These are phyloP conservation scores for Camelus bactrianus DNA, from an alignment of 2,113 vertebrate species.

Conservation along the genomic window DNA sequence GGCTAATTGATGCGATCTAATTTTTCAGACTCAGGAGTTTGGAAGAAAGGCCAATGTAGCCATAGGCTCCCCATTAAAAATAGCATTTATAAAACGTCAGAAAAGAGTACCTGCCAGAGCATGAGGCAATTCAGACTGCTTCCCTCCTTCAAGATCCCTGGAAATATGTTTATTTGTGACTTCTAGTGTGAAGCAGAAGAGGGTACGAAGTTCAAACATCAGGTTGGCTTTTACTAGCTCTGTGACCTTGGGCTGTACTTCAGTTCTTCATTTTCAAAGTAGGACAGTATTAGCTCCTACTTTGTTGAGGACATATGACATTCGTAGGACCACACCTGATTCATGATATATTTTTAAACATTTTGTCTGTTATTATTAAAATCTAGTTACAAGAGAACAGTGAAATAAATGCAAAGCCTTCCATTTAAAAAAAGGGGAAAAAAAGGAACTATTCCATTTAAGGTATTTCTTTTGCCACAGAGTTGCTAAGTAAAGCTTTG, in stretches of 20 bases:
- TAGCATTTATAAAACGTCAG: not conserved
- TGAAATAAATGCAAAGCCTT: not conserved
- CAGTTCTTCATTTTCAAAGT: not conserved
- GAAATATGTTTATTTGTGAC: not conserved
- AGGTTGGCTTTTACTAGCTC: not conserved
- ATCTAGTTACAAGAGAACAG: not conserved
- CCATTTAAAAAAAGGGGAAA: not conserved
- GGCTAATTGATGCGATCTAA: not conserved
- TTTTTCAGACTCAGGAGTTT: slow-evolving; percentile 58
- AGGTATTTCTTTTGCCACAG: not conserved
- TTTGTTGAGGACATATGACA: not conserved
- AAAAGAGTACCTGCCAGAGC: not conserved
- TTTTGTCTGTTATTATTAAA: not conserved
- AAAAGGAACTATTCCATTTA: not conserved
- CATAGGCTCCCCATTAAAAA: slow-evolving; percentile 45
- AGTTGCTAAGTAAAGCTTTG: not conserved
- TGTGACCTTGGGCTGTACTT: not conserved
- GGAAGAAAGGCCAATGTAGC: not conserved
- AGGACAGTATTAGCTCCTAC: not conserved
- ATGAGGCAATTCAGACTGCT: not conserved
- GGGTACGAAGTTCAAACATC: not conserved
- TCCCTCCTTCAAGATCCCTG: not conserved
- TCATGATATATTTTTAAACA: not conserved
- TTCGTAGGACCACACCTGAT: not conserved
- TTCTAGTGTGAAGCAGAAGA: not conserved